Conservation (phyloP, 2,797 vertebrate genomes). For the Falco rusticolus region DNA sequence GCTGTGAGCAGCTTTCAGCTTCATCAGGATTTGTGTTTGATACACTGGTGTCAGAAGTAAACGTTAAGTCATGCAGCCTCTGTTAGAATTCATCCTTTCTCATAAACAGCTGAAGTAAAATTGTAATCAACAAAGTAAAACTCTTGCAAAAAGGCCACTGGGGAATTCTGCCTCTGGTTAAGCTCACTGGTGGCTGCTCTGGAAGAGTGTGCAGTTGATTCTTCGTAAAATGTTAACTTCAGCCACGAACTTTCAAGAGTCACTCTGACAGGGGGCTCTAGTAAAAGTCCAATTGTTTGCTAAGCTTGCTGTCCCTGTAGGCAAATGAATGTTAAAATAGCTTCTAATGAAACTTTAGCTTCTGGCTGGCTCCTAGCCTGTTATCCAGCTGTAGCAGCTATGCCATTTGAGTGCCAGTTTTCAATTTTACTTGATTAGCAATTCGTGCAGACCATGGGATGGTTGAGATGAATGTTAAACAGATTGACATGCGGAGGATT, state of each 20-base stretch:
- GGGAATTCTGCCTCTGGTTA: neutral
- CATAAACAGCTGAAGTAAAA: neutral
- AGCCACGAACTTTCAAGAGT: neutral
- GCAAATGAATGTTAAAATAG: conserved; percentile 46
- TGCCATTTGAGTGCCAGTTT: conserved; percentile 1
- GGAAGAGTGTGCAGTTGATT: neutral
- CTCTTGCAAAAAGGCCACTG: neutral
- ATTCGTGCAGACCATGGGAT: neutral
- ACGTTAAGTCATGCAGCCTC: neutral
- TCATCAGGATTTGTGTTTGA: neutral
- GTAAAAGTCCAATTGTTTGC: conserved; percentile 13
- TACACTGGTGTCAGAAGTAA: neutral
- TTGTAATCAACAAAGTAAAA: neutral
- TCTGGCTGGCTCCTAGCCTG: neutral
- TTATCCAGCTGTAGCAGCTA: neutral
- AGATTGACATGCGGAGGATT: neutral
- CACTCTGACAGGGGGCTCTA: neutral
- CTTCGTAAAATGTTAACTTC: neutral
- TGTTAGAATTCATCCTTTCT: neutral
- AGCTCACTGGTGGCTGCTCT: neutral
- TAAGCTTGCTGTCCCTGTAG: conserved; percentile 20
- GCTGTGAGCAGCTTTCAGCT: neutral
- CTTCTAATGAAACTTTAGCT: conserved; percentile 45
- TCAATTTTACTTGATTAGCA: conserved; percentile 44
- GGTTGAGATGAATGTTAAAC: neutral